Conservation (phyloP, 1,140 invertebrate species). For the Dolichoris vasculosae region DNA sequence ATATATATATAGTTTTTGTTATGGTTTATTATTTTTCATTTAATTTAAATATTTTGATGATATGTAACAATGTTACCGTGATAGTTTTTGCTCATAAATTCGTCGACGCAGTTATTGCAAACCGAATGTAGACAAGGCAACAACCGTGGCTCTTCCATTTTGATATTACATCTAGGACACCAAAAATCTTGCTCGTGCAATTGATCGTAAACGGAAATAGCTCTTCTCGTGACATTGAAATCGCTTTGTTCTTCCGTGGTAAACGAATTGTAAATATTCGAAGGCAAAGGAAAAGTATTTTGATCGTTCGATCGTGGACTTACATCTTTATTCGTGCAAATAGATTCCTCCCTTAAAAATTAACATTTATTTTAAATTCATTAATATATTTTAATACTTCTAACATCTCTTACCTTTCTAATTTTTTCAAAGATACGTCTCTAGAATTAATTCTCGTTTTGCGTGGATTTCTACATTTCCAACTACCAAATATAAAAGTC, state of each 20-base stretch:
- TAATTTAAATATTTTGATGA: too few relatives aligned
- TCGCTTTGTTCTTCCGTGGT: conserved; percentile 25
- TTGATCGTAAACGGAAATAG: conserved; percentile 53
- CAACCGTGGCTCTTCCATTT: conserved; percentile 69
- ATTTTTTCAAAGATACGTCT: conserved; percentile 12
- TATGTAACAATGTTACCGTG: conserved; percentile 34
- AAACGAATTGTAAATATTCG: conserved; percentile 22
- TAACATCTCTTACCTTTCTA: conserved; percentile 43
- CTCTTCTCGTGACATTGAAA: conserved; percentile 30
- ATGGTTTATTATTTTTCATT: too few relatives aligned
- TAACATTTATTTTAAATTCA: not conserved
- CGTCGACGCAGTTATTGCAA: conserved; percentile 64
- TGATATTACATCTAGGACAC: conserved; percentile 66
- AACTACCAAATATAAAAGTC: conserved; percentile 63
- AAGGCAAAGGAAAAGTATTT: not conserved
- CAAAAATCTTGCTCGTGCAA: conserved; percentile 59
- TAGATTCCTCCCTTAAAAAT: conserved; percentile 39
- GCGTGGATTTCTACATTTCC: conserved; percentile 56
- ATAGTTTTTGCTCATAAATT: conserved; percentile 62
- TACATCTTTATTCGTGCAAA: not conserved
- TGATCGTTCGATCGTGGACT: not conserved
- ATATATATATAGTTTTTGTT: too few relatives aligned
- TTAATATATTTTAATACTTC: conserved; percentile 4
- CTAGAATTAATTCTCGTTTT: conserved; percentile 35
- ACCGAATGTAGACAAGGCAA: conserved; percentile 70